A percentile compares a stretch with the other conserved stretches of the same genome.
Evolutionary conservation across 2,113 vertebrate genomes (phyloP).

Genomic region (Megaceryle maxima): DNA sequence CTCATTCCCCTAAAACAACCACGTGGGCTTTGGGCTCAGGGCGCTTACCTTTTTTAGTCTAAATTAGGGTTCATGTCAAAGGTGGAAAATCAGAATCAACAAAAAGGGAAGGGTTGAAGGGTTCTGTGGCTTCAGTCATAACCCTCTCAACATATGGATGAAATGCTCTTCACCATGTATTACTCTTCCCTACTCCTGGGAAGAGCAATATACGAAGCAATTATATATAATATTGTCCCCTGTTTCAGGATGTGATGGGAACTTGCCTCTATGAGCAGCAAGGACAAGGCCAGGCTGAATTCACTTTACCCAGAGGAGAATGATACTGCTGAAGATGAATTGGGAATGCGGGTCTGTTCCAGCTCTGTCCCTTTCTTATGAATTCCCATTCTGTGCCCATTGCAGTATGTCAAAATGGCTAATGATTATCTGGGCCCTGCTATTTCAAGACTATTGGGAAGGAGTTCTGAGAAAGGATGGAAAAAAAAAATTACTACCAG

Average conservation of each 20-base stretch:
- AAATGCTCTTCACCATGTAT: neutral
- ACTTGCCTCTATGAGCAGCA: neutral
- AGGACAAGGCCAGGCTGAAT: neutral
- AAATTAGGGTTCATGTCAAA: neutral
- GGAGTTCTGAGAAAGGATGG: neutral
- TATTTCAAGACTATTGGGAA: constrained; percentile 46
- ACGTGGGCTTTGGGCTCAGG: neutral
- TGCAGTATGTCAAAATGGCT: neutral
- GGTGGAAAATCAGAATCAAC: neutral
- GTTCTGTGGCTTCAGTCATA: neutral
- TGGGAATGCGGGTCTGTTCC: neutral
- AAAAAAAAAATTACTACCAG: neutral
- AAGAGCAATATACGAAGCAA: neutral
- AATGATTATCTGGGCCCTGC: constrained; percentile 9
- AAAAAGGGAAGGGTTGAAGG: neutral
- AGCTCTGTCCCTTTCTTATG: neutral
- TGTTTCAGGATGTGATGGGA: neutral
- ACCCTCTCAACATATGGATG: neutral
- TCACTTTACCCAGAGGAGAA: neutral
- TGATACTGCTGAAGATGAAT: neutral
- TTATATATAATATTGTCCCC: neutral
- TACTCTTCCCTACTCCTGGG: neutral
- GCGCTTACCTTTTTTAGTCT: neutral
- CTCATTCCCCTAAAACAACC: neutral
- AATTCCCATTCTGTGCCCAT: neutral